These are phyloP conservation scores for Priocnemis perturbator DNA, from an alignment of 2,888 invertebrate species.

Conservation along the genomic window DNA sequence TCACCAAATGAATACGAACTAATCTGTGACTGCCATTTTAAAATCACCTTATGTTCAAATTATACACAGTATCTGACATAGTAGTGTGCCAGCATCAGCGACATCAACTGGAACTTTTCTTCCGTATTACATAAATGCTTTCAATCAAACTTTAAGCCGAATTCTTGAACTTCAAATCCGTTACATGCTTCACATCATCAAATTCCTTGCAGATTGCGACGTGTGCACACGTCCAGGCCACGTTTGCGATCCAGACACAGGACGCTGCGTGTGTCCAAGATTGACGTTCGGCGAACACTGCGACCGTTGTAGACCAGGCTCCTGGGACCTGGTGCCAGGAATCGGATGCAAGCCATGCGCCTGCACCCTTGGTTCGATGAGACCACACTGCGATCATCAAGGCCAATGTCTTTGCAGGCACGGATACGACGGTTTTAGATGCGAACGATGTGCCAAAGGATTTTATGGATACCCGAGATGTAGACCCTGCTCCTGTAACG, in stretches of 20 bases:
- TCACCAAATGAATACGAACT: too few relatives aligned
- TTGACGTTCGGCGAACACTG: conserved; percentile 90
- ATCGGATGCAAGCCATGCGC: conserved; percentile 89
- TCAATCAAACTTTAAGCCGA: too few relatives aligned
- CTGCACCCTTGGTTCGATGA: conserved; percentile 85
- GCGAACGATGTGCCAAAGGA: conserved; percentile 89
- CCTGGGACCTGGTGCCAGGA: conserved; percentile 86
- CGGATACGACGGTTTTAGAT: conserved; percentile 86
- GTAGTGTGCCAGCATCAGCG: too few relatives aligned
- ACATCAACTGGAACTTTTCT: too few relatives aligned
- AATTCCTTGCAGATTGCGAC: conserved; percentile 81
- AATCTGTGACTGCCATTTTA: too few relatives aligned
- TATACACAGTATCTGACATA: too few relatives aligned
- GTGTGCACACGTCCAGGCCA: conserved; percentile 88
- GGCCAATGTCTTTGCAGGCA: conserved; percentile 88
- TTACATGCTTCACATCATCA: too few relatives aligned
- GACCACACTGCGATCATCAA: conserved; percentile 81
- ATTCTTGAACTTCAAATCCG: neutral
- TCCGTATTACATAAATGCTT: too few relatives aligned
- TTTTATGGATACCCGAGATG: conserved; percentile 94
- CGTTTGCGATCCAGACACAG: conserved; percentile 91
- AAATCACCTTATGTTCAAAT: too few relatives aligned
- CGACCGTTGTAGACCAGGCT: conserved; percentile 86
- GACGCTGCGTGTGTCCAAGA: conserved; percentile 94
- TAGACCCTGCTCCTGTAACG: conserved; percentile 88